Evolutionary conservation across 1,140 invertebrate species (phyloP).

Genomic region (Mamestra configurata): DNA sequence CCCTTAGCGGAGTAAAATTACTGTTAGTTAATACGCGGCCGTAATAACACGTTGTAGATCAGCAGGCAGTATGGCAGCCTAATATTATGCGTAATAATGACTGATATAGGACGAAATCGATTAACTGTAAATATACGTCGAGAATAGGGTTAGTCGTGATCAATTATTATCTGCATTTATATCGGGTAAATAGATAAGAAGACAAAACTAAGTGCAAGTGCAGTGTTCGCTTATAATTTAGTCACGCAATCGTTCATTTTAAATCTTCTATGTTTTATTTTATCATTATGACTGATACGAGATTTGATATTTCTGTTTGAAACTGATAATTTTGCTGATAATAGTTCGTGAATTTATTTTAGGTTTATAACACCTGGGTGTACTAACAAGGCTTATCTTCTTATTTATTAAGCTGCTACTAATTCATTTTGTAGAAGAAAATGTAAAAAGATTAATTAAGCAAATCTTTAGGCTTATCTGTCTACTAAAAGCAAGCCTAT

Average conservation of each 20-base stretch:
- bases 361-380: neutral
- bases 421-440: no score
- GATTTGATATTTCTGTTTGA: no score
- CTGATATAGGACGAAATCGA: slow-evolving; percentile 29
- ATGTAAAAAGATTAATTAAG: no score
- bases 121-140: slow-evolving; percentile 15
- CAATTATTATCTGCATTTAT: slow-evolving; percentile 6
- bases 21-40: slow-evolving; percentile 12
- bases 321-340: neutral
- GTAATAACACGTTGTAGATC: slow-evolving; percentile 31
- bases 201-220: neutral
- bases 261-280: neutral
- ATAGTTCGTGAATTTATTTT: neutral
- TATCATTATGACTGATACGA: no score
- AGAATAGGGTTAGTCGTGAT: neutral
- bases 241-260: neutral
- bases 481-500: no score
- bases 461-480: no score
- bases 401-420: neutral
- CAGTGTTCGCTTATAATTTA: neutral
- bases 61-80: neutral
- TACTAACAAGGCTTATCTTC: neutral
- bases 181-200: neutral
- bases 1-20: slow-evolving; percentile 29
- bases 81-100: slow-evolving; percentile 12